A percentile compares a stretch with the other conserved stretches of the same genome.
Conservation (phyloP, 1,140 invertebrate genomes). For the Bradysia coprophila region DNA sequence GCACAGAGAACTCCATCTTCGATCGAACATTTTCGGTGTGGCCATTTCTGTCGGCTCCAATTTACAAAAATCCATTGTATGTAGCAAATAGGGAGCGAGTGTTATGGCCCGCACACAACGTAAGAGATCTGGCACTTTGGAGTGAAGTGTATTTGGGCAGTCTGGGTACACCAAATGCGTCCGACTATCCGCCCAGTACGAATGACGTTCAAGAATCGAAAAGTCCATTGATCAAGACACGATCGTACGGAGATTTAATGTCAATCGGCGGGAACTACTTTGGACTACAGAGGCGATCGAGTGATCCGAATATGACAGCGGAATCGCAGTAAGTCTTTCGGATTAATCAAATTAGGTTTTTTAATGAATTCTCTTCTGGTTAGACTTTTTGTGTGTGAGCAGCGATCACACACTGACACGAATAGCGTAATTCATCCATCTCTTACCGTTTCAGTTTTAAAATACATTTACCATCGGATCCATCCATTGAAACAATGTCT, state of each 20-base stretch:
- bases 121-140: slow-evolving; percentile 70
- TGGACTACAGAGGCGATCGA: slow-evolving; percentile 44
- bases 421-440: too few species aligned
- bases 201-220: slow-evolving; percentile 1
- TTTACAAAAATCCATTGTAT: slow-evolving; percentile 79
- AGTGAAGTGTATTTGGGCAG: slow-evolving; percentile 61
- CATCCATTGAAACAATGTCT: neutral
- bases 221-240: slow-evolving; percentile 51
- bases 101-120: slow-evolving; percentile 67
- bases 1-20: slow-evolving; percentile 40
- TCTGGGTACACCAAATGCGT: slow-evolving; percentile 19
- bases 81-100: slow-evolving; percentile 31
- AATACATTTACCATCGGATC: slow-evolving; percentile 1
- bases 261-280: slow-evolving; percentile 37
- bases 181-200: slow-evolving; percentile 11
- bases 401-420: too few species aligned
- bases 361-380: too few species aligned
- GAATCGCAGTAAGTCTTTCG: slow-evolving; percentile 31
- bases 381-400: too few species aligned
- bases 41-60: slow-evolving; percentile 57
- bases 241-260: slow-evolving; percentile 60
- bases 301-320: slow-evolving; percentile 61
- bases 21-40: slow-evolving; percentile 72
- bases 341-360: too few species aligned
- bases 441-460: too few species aligned